A percentile compares a stretch with the other conserved stretches of the same genome.
Evolutionary conservation across 2,797 vertebrate species (phyloP).

Genomic region (Spinibarbus caldwelli): DNA sequence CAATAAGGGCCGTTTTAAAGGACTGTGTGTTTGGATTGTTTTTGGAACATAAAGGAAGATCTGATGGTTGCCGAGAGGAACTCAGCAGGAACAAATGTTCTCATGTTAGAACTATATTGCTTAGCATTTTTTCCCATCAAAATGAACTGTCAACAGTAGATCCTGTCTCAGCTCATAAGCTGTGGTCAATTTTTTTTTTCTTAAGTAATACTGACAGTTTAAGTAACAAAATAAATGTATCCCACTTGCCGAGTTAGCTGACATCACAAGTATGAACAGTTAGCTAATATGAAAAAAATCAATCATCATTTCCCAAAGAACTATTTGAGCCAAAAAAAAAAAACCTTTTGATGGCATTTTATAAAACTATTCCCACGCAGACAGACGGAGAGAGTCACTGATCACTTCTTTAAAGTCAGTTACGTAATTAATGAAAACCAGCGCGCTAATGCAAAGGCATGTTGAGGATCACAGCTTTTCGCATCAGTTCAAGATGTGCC

Average conservation of each 20-base stretch:
- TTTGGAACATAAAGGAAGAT: background rate
- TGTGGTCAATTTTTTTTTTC: background rate
- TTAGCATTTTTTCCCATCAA: conserved; percentile 9
- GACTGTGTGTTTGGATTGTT: background rate
- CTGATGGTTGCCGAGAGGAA: background rate
- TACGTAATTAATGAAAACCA: conserved; percentile 62
- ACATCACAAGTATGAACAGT: conserved; percentile 32
- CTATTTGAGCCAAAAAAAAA: conserved; percentile 30
- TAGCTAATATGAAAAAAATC: conserved; percentile 8
- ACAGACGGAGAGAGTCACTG: conserved; percentile 41
- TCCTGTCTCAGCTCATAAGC: conserved; percentile 10
- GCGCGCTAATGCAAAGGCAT: conserved; percentile 45
- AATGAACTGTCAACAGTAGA: conserved; percentile 12
- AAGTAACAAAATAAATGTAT: conserved; percentile 1
- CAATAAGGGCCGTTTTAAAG: background rate
- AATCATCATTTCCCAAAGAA: conserved; percentile 3
- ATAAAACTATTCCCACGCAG: conserved; percentile 52
- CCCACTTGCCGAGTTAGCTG: background rate
- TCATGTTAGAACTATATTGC: conserved; percentile 19
- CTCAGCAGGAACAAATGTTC: conserved; percentile 21
- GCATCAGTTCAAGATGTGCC: conserved; percentile 64
- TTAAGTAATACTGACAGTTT: conserved; percentile 35
- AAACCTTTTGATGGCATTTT: conserved; percentile 20
- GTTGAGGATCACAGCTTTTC: conserved; percentile 59
- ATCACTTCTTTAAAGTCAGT: conserved; percentile 56